These are phyloP conservation scores for Rhineura floridana DNA, from an alignment of 2,113 vertebrate genomes.

Conservation along the genomic window DNA sequence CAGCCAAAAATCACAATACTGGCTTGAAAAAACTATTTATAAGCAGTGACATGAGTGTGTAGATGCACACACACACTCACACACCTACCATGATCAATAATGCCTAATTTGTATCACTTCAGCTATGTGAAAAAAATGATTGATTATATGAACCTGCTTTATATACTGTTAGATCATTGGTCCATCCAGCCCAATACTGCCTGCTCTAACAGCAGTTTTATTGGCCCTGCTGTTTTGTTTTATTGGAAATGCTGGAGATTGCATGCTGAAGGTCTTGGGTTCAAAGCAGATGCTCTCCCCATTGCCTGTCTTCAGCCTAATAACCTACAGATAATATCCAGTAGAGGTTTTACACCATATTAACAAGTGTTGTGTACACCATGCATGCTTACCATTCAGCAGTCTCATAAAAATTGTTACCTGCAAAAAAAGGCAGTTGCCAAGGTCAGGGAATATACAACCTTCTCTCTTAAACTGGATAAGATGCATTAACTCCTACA, in stretches of 20 bases:
- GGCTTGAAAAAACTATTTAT: neutral
- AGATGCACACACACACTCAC: too few species aligned
- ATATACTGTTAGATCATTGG: neutral
- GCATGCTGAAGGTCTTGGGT: neutral
- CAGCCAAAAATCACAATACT: neutral
- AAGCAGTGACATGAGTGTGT: neutral
- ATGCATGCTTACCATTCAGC: neutral
- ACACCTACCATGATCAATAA: neutral
- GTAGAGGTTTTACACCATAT: neutral
- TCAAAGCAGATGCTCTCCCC: neutral
- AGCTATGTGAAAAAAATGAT: neutral
- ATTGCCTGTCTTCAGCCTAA: neutral
- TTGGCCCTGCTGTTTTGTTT: neutral
- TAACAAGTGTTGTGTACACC: neutral
- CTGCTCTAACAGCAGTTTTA: neutral
- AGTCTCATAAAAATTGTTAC: neutral
- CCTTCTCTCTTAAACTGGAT: conserved; percentile 1
- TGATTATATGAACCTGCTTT: neutral
- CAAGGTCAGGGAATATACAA: conserved; percentile 8
- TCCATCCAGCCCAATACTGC: neutral
- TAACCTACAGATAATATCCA: neutral
- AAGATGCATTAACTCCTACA: conserved; percentile 4
- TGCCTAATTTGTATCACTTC: neutral
- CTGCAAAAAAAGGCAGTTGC: neutral
- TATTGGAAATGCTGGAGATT: neutral